Base-by-base conservation (phyloP, 2,797 vertebrate species). In the Chromis chromis region DNA sequence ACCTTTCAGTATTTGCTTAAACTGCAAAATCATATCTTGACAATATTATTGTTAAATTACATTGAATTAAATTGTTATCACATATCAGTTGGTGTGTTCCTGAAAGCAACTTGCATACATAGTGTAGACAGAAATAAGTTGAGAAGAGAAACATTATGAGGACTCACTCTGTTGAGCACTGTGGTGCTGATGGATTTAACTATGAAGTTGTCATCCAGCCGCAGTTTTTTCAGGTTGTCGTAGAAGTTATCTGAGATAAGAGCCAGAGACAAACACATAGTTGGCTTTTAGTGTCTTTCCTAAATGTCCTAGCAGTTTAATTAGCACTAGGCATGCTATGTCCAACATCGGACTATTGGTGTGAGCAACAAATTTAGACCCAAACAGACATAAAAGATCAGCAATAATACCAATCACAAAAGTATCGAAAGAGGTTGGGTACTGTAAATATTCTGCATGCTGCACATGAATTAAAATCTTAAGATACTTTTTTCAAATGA, bases 151-250 rank as follows among this genome's bases (percentile, higher is more conserved):
- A 49, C 1, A 63, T 55, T 7, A 13, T 36, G 12, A 21, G 3
- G 33, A 79, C 95, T 95, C 84, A 97, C 97, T 92, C 94, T 94
- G 85, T 92, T 96, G 50, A 96, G 93, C 33, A 98, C 91, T 12
- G 95, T 94, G 3, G 89, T 90, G 40, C 96, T 95, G 6, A 98
- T 96, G 68, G 89, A 92, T 85, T 95, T 95, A 22, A 98, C 93
- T 6, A 98, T 89, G 75, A 85, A 96, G 76, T 87, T 91, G 48
- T 95, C 93, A 3, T 97, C 95, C 76, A 93, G 73, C 24, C 97
- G 95, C 66, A 94, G 91, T 71, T 95, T 96, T 92, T 96, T 97
- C 88, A 98, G 84, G 88, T 86, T 94, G 67, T 97, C 96, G 0
- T 96, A 95, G 85, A 97, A 96, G 60, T 86, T 82, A 89, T 93